Evolutionary conservation across 2,888 invertebrate genomes (phyloP).

Genomic region (Apamea crenata): DNA sequence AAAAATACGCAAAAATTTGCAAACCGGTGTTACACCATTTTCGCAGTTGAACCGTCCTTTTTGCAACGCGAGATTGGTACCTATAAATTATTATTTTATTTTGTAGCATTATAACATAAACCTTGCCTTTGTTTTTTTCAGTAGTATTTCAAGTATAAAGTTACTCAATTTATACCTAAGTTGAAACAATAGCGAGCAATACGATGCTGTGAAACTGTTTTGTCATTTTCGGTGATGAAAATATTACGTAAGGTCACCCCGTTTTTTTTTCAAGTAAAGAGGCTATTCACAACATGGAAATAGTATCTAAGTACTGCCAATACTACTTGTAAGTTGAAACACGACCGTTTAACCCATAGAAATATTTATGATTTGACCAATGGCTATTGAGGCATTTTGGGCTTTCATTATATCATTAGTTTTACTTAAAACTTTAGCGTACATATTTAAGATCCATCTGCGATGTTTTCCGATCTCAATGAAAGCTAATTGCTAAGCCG

Average conservation of each 20-base stretch:
- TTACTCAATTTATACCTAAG: conserved; percentile 10
- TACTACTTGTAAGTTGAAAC: too few relatives aligned
- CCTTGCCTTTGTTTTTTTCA: conserved; percentile 1
- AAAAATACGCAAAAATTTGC: conserved; percentile 13
- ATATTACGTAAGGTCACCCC: not conserved
- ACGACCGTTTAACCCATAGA: too few relatives aligned
- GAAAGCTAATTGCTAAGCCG: conserved; percentile 31
- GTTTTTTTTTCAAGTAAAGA: too few relatives aligned
- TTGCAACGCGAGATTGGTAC: not conserved
- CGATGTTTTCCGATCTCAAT: not conserved
- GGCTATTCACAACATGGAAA: too few relatives aligned
- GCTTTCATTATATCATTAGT: not conserved
- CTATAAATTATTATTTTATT: not conserved
- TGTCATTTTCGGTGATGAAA: conserved; percentile 2
- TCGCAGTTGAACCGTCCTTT: not conserved
- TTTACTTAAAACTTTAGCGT: not conserved
- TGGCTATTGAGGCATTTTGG: not conserved
- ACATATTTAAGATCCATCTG: not conserved
- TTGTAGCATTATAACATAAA: not conserved
- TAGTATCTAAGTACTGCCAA: too few relatives aligned
- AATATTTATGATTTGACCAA: too few relatives aligned
- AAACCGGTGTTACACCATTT: conserved; percentile 40
- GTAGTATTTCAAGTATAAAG: not conserved
- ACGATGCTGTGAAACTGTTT: conserved; percentile 6
- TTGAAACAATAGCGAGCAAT: conserved; percentile 22